Evolutionary conservation across 2,113 vertebrate genomes (phyloP).

Genomic region (Melanerpes formicivorus): DNA sequence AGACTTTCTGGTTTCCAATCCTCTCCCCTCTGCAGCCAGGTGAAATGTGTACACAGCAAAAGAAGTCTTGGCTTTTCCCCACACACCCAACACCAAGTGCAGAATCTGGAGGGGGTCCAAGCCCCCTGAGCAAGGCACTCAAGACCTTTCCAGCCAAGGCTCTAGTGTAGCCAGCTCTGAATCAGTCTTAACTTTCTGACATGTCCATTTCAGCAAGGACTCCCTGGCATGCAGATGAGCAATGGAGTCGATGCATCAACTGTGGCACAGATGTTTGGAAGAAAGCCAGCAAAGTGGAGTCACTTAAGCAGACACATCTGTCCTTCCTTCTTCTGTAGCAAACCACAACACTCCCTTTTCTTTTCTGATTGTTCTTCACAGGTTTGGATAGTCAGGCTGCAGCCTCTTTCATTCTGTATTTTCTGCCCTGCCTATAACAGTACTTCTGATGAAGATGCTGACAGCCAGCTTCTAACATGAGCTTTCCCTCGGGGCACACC

Average conservation of each 20-base stretch:
- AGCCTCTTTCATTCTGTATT: neutral
- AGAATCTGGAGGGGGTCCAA: neutral
- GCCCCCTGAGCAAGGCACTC: neutral
- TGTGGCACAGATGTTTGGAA: neutral
- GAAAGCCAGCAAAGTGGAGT: neutral
- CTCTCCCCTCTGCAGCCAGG: neutral
- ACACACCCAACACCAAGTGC: neutral
- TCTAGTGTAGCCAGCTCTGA: neutral
- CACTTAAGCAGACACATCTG: neutral
- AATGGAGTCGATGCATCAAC: neutral
- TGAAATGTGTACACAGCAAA: neutral
- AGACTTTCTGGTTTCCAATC: neutral
- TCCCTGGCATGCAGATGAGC: neutral
- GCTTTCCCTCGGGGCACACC: neutral
- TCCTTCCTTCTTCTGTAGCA: constrained; percentile 20
- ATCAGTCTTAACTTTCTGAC: neutral
- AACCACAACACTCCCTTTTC: neutral
- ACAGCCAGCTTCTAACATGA: neutral
- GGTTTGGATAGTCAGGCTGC: neutral
- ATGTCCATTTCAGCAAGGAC: neutral
- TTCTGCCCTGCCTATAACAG: neutral
- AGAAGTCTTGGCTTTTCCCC: neutral
- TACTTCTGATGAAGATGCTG: neutral
- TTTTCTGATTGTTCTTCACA: neutral
- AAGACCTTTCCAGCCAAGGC: neutral